phyloP scores from a whole-genome alignment of 1,140 invertebrate genomes.

The Bombus vancouverensis region DNA sequence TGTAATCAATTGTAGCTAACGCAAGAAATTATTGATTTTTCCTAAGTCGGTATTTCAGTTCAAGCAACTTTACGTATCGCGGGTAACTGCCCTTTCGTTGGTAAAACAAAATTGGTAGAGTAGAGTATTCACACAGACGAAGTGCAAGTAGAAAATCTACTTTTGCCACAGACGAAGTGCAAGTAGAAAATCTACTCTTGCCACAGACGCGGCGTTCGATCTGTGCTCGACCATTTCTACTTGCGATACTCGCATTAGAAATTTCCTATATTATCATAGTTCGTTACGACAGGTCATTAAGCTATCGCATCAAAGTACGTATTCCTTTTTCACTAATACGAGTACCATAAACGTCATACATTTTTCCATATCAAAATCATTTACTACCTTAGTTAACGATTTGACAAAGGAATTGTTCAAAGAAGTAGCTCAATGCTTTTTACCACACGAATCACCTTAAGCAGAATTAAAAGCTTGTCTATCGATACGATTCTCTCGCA shows the following conservation, averaged over 20 bases:
- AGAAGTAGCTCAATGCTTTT: neutral
- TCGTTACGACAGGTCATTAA: neutral
- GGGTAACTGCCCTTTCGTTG: neutral
- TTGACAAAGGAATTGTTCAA: neutral
- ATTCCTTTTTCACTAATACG: too few relatives aligned
- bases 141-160: neutral
- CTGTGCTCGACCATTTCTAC: neutral
- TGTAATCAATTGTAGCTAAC: neutral
- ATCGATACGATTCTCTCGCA: neutral
- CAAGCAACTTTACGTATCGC: too few relatives aligned
- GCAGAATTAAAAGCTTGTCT: neutral
- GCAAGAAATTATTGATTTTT: neutral
- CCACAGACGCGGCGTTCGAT: neutral
- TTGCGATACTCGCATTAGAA: neutral
- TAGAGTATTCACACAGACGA: neutral
- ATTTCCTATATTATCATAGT: neutral
- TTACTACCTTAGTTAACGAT: neutral
- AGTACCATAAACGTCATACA: too few relatives aligned
- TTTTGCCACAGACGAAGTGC: neutral
- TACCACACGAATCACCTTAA: neutral
- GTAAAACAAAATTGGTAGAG: fast-evolving
- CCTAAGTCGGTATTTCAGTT: too few relatives aligned
- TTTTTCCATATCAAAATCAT: neutral
- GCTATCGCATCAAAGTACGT: neutral
- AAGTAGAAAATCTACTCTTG: neutral